These are phyloP conservation scores for Archegozetes longisetosus DNA, from an alignment of 1,140 invertebrate species.

Conservation along the genomic window DNA sequence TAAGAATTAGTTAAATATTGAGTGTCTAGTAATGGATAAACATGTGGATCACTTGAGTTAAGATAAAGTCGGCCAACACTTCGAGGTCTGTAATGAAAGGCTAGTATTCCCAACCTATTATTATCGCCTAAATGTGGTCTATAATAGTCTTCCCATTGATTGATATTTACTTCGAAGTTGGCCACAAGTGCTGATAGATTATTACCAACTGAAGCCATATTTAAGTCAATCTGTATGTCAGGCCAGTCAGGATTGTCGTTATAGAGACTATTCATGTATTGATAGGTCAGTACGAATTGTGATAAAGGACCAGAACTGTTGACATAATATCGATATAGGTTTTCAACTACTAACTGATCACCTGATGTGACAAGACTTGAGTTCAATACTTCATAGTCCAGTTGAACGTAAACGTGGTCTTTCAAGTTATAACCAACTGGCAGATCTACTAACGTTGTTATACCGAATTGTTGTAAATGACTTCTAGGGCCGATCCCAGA, in stretches of 20 bases:
- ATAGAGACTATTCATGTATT: slow-evolving; percentile 4
- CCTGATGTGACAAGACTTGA: background rate
- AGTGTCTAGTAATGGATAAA: slow-evolving; percentile 58
- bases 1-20: slow-evolving; percentile 51
- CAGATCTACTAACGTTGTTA: slow-evolving; percentile 2
- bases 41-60: slow-evolving; percentile 41
- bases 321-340: slow-evolving; percentile 7
- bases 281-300: background rate
- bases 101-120: slow-evolving; percentile 25
- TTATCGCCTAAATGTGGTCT: slow-evolving; percentile 4
- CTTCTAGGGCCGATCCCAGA: slow-evolving; percentile 28
- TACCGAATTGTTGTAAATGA: slow-evolving; percentile 22
- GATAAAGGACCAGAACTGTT: background rate
- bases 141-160: slow-evolving; percentile 6
- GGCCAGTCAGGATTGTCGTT: slow-evolving; percentile 40
- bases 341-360: slow-evolving; percentile 4
- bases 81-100: slow-evolving; percentile 49
- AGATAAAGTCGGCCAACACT: slow-evolving; percentile 45
- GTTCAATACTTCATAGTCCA: slow-evolving; percentile 2
- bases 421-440: slow-evolving; percentile 14
- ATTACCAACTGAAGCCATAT: slow-evolving; percentile 1
- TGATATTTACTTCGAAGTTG: slow-evolving; percentile 29
- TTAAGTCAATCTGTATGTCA: slow-evolving; percentile 31
- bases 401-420: slow-evolving; percentile 7
- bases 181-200: slow-evolving; percentile 2